Conservation (phyloP, 30 jellyfish, hydroid and myxozoan species). For the Aurelia sp. region DNA sequence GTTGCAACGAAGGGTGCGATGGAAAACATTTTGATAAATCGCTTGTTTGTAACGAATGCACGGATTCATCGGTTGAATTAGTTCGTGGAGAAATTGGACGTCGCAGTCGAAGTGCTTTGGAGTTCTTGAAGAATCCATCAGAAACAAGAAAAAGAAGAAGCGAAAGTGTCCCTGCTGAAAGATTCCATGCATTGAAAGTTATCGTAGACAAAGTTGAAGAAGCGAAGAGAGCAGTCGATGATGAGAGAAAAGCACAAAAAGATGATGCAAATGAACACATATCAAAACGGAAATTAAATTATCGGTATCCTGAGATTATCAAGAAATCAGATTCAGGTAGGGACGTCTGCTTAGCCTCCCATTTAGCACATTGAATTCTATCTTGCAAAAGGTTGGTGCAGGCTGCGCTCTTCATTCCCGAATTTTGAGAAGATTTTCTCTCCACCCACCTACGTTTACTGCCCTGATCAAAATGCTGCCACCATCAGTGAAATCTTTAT, state of each 20-base stretch:
- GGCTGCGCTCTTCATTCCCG: too few species aligned
- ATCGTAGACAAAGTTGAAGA: neutral
- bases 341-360: too few species aligned
- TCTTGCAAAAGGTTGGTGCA: too few species aligned
- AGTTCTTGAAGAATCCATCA: neutral
- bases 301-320: slow-evolving; percentile 28
- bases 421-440: too few species aligned
- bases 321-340: neutral
- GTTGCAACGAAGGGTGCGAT: slow-evolving; percentile 1
- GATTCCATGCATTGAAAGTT: neutral
- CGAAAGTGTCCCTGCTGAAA: slow-evolving; percentile 11
- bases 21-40: neutral
- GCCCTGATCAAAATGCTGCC: too few species aligned
- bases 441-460: too few species aligned
- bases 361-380: too few species aligned
- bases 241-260: neutral
- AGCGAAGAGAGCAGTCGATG: neutral
- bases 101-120: slow-evolving; percentile 39
- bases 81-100: slow-evolving; percentile 47
- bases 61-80: slow-evolving; percentile 36
- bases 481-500: too few species aligned
- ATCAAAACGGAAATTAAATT: slow-evolving; percentile 1
- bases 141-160: slow-evolving; percentile 5
- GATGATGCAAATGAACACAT: neutral
- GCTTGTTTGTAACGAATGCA: neutral